Conservation (phyloP, 2,888 invertebrate genomes). For the Calephelis perditalis region DNA sequence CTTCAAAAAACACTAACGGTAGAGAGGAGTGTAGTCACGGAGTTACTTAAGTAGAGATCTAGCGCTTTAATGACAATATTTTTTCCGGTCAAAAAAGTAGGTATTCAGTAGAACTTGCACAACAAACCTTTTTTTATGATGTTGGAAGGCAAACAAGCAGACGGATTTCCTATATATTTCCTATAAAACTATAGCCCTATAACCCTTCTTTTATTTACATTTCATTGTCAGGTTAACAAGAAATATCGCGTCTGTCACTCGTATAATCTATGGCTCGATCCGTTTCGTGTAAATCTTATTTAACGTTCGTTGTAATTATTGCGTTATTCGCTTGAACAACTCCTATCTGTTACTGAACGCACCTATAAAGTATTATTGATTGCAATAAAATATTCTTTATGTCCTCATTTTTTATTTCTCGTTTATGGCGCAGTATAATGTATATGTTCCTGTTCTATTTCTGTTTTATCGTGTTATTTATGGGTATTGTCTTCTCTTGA, state of each 20-base stretch:
- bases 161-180: too few species aligned
- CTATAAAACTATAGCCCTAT: too few species aligned
- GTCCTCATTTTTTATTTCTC: slow-evolving; percentile 49
- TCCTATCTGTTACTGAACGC: slow-evolving; percentile 69
- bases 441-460: slow-evolving; percentile 20
- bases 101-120: too few species aligned
- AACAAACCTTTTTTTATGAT: too few species aligned
- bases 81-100: too few species aligned
- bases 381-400: slow-evolving; percentile 68
- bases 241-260: not conserved
- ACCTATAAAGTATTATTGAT: slow-evolving; percentile 73
- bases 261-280: slow-evolving; percentile 7
- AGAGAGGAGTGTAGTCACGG: too few species aligned
- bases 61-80: too few species aligned
- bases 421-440: slow-evolving; percentile 41
- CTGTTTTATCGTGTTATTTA: slow-evolving; percentile 28
- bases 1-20: too few species aligned
- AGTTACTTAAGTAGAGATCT: too few species aligned
- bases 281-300: slow-evolving; percentile 59
- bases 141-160: too few species aligned
- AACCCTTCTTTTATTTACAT: too few species aligned
- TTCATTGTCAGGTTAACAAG: too few species aligned
- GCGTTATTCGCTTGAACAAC: slow-evolving; percentile 66
- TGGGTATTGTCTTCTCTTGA: slow-evolving; percentile 11
- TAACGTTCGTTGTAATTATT: slow-evolving; percentile 68